Percentiles rank a stretch among this genome's conserved stretches.
phyloP scores from a whole-genome alignment of 2,797 vertebrate genomes.

The Urophycis tenuis region DNA sequence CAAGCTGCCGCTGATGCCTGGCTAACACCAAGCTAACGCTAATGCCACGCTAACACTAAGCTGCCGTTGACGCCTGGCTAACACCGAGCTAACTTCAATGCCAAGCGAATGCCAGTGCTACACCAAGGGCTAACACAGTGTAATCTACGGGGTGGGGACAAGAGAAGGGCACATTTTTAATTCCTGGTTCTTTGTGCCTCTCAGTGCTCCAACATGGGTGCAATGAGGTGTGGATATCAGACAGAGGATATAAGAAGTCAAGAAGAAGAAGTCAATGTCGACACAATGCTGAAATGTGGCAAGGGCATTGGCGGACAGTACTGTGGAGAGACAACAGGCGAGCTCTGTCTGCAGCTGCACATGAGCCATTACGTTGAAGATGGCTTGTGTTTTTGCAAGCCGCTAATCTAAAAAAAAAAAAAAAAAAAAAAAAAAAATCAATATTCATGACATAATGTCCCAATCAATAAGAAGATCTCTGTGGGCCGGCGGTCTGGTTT shows the following conservation, averaged over 20 bases:
- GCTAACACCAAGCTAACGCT: neutral
- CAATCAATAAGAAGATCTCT: neutral
- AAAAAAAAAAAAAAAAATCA: constrained; percentile 1
- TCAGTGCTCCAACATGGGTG: constrained; percentile 44
- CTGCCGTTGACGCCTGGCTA: neutral
- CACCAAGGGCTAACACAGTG: neutral
- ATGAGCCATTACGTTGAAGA: neutral
- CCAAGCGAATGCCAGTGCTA: neutral
- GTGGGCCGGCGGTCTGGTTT: neutral
- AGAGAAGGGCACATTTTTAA: constrained; percentile 23
- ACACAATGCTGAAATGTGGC: constrained; percentile 36
- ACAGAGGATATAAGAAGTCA: no score
- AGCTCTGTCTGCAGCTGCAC: neutral
- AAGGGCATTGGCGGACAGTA: constrained; percentile 14
- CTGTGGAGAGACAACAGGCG: neutral
- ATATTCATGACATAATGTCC: neutral
- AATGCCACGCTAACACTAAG: neutral
- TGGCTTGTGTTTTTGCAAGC: neutral
- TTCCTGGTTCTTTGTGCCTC: constrained; percentile 30
- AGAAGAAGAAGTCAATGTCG: constrained; percentile 20
- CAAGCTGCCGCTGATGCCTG: neutral
- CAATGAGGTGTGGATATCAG: constrained; percentile 25
- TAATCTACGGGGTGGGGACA: constrained; percentile 29
- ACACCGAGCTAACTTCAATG: neutral
- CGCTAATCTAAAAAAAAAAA: neutral